A percentile compares a stretch with the other conserved stretches of the same genome.
Evolutionary conservation across 2,888 invertebrate genomes (phyloP).

Genomic region (Ischnura elegans): DNA sequence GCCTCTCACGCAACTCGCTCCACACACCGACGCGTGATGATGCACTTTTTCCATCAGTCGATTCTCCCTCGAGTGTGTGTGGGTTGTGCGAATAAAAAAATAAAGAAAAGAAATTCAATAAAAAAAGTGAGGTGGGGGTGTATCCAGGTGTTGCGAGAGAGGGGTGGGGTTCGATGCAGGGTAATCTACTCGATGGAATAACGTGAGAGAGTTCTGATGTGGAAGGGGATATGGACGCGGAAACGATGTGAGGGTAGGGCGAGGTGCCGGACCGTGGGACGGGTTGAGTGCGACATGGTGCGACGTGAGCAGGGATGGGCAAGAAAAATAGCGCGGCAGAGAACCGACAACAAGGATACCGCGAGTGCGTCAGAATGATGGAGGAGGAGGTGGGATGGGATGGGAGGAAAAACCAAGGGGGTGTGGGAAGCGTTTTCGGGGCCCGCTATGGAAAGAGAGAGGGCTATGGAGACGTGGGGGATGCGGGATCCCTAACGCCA

Average conservation of each 20-base stretch:
- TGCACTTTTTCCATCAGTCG: slow-evolving; percentile 26
- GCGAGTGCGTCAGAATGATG: slow-evolving; percentile 32
- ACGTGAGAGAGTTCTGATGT: neutral
- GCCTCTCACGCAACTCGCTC: neutral
- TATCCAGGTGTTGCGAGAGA: slow-evolving; percentile 5
- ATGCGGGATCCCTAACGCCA: neutral
- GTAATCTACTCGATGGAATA: slow-evolving; percentile 26
- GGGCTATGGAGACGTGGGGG: neutral
- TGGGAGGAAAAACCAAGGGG: neutral
- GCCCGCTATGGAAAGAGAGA: neutral
- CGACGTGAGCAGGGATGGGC: neutral
- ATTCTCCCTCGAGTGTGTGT: neutral
- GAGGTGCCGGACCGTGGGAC: neutral
- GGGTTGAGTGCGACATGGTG: neutral
- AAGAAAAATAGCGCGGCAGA: neutral
- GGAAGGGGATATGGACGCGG: neutral
- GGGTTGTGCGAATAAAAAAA: neutral
- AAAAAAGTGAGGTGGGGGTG: neutral
- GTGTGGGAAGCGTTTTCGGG: neutral
- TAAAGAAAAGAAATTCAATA: too few species aligned
- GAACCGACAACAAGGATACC: slow-evolving; percentile 43
- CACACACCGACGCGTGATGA: neutral
- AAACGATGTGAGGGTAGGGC: neutral
- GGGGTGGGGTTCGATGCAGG: neutral
- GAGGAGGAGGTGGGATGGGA: neutral